Conservation (phyloP, 2,888 invertebrate genomes). For the Apodemia mormo region DNA sequence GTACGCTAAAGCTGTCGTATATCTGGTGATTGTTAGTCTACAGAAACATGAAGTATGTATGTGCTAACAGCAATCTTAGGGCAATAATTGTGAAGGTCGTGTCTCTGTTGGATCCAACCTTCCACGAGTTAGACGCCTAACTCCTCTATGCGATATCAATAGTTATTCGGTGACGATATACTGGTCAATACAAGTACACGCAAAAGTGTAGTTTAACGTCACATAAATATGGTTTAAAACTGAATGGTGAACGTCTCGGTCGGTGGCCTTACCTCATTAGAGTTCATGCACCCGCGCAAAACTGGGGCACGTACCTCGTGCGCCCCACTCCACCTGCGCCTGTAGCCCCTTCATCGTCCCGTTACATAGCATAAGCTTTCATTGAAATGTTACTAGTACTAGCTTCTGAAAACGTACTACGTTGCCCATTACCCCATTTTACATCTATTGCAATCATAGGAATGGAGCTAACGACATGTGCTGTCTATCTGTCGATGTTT, state of each 20-base stretch:
- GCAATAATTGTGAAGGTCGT: slow-evolving; percentile 69
- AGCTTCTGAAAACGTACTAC: slow-evolving; percentile 48
- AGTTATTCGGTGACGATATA: slow-evolving; percentile 73
- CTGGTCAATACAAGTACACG: slow-evolving; percentile 46
- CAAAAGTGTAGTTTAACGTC: slow-evolving; percentile 47
- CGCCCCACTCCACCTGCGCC: slow-evolving; percentile 47
- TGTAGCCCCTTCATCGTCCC: slow-evolving; percentile 48
- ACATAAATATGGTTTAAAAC: slow-evolving; percentile 55
- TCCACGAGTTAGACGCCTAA: slow-evolving; percentile 52
- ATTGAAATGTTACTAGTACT: slow-evolving; percentile 71
- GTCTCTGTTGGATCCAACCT: slow-evolving; percentile 73
- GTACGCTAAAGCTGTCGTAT: not conserved
- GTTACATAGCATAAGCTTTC: slow-evolving; percentile 75
- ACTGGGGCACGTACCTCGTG: slow-evolving; percentile 79
- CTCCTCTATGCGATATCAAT: slow-evolving; percentile 69
- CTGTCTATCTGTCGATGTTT: not conserved
- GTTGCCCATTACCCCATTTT: slow-evolving; percentile 34
- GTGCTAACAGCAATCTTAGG: slow-evolving; percentile 17
- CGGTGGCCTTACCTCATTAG: slow-evolving; percentile 82
- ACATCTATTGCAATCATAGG: slow-evolving; percentile 19
- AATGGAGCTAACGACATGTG: not conserved
- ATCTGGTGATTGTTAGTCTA: slow-evolving; percentile 1
- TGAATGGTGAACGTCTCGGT: slow-evolving; percentile 58
- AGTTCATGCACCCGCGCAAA: slow-evolving; percentile 81
- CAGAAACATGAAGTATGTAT: slow-evolving; percentile 12